These are phyloP conservation scores for Muscicapa adusta DNA, from an alignment of 2,113 vertebrate species.

Conservation along the genomic window DNA sequence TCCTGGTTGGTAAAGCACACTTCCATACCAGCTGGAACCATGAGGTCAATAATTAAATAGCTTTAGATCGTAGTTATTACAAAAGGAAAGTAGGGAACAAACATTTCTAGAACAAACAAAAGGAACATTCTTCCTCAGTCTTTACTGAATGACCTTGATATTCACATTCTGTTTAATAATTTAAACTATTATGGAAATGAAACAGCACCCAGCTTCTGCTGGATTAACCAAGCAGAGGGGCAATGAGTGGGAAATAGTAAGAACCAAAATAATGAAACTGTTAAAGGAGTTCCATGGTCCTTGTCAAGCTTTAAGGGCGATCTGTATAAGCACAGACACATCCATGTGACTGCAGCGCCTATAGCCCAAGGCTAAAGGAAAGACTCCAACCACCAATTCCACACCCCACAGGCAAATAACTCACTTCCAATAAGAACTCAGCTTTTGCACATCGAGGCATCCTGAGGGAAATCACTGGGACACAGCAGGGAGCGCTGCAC, in stretches of 20 bases:
- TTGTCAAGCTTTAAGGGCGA: neutral
- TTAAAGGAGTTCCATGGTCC: neutral
- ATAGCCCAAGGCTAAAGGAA: neutral
- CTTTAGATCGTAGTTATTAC: neutral
- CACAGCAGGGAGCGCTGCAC: neutral
- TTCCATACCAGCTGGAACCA: neutral
- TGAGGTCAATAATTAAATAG: neutral
- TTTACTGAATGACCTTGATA: neutral
- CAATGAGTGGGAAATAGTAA: fast-evolving
- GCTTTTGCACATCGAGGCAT: neutral
- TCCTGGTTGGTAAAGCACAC: neutral
- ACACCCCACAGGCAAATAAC: neutral
- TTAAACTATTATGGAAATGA: neutral
- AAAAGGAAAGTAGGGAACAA: neutral
- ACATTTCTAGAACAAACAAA: neutral
- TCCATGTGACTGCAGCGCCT: neutral
- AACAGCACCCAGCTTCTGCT: neutral
- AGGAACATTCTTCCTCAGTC: neutral
- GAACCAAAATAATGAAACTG: neutral
- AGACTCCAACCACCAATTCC: neutral
- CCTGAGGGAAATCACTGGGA: neutral
- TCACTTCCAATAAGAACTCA: neutral
- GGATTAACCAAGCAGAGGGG: neutral
- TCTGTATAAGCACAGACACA: neutral
- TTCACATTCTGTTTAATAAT: neutral